Evolutionary conservation across 2,113 vertebrate species (phyloP), one percentile per base, ranked within the genome.

Genomic region (Otocyon megalotis): DNA sequence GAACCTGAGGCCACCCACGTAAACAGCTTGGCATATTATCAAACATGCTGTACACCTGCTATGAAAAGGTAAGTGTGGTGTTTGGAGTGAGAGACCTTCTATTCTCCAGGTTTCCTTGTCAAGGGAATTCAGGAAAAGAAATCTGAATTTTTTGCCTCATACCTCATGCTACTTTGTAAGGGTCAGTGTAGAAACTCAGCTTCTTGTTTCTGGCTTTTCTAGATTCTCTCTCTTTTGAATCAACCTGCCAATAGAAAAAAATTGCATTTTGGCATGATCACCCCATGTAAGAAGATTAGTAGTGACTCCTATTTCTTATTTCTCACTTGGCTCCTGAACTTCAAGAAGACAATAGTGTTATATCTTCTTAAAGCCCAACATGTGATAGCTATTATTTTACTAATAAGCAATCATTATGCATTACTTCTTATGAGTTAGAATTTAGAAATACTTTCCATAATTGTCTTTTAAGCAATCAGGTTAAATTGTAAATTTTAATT

Each of bases 401-500:
- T 50, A 76, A 16, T 16, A 83, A 71, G 30, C 0, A 32, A 90
- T 2, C 12, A 72, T 80, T 43, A 22, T 32, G 14, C 35, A 60
- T 43, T 60, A 32, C 2, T 0, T 35, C 32, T 72, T 54, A 69
- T 2, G 8, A 74, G 19, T 65, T 53, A 48, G 22, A 83, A 90
- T 65, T 74, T 62, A 80, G 16, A 74, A 97, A 43, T 13, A 22
- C 9, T 72, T 71, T 67, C 15, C 83, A 3, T 63, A 30, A 50
- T 12, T 11, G 11, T 8, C 48, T 63, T 90, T 94, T 88, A 72
- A 84, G 58, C 14, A 90, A 22, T 54, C 28, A 85, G 26, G 69
- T 96, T 80, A 90, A 71, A 77, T 37, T 67, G 83, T 24, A 84
- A 53, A 35, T 93, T 96, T 72, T 69, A 72, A 88, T 69, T 90